Evolutionary conservation across 2,888 invertebrate species (phyloP), one percentile per base, ranked within the genome.

Genomic region (Xanthorhoe spadicearia): DNA sequence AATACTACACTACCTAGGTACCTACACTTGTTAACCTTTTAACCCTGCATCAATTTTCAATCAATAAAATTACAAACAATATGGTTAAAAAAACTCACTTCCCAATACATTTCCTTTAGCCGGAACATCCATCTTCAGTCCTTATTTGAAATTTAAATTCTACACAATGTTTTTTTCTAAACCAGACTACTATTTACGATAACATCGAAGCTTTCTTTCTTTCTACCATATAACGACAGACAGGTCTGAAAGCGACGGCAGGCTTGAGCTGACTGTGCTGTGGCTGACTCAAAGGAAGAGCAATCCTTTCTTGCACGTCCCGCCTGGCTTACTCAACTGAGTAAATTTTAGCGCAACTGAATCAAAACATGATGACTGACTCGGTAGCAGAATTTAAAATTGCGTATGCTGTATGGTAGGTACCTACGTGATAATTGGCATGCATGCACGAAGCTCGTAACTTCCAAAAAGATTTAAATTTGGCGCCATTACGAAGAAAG

Each of bases 81-180:
- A 2, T 38, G 4, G 38, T 9, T 13, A 43, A 38, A 38, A 38
- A 38, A 10, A 94, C 94, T 94, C 87, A 95, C 94, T 91, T 84
- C 94, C 94, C 73, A 94, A 87, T 76, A 94, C 76, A 81, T 94
- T 94, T 84, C 94, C 95, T 79, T 82, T 94, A 0, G 94, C 93
- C 43, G 93, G 93, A 73, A 94, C 94, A 77, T 94, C 94, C 88
- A 94, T 93, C 71, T 79, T 63, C 54, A 19, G 15, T 32, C n/a
- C 28, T 35, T 23, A 53, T n/a, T 48, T 43, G 8, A 19, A 57
- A 13, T 17, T 43, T n/a, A 55, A 51, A 49, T 23, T 23, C 4
- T 3, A 23, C 1, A 23, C 4, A 23, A 23, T 23, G 23, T 23
- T 23, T 23, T 23, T 23, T 23, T 23, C 23, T 23, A 23, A 23